Base-by-base conservation (phyloP, 1,140 invertebrate species). In the Heliconius nattereri region DNA sequence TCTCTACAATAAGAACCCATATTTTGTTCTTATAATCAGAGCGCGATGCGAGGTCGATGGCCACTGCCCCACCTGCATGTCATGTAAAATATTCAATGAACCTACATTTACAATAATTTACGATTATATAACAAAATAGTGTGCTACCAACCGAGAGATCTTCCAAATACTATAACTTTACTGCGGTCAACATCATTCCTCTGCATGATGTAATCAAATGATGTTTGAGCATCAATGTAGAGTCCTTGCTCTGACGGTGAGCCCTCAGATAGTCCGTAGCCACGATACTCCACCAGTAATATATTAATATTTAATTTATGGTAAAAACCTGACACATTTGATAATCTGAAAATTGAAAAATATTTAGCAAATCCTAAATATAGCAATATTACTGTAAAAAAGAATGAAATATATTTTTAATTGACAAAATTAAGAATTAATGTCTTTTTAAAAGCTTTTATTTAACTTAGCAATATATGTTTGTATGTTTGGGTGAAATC, bases 201-300 rank as follows among this genome's bases (percentile, higher is more conserved):
- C 13, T 29, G 40, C 40, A 37, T 37, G 45, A 60, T 54, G n/a
- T 78, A 78, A 40, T 78, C 76, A 78, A 78, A 78, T 71, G 76
- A 71, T 20, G 76, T 72, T 57, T 78, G 70, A 5, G 76, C 76
- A 19, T 78, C 76, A 66, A 72, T 78, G 80, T 97, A 97, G 90
- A 94, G 92, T 8, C 74, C 74, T 35, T 76, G 74, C 35, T 76
- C 74, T 23, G 74, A 60, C 0, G 74, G 54, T 7, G 74, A 66
- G 13, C 54, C 74, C 13, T 66, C 60, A 9, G 74, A 76, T 45
- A 98, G 94, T 3, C 98, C 98, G 95, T 98, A 99, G 1, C 98
- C 98, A 88, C 98, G 95, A 87, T 99, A 99, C 88, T 99, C 98
- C 20, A 99, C 95, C 95, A 99, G 96, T 37, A 99, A 92, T 81